Base-by-base conservation (phyloP, 2,797 vertebrate genomes). In the Phoeniculus purpureus region DNA sequence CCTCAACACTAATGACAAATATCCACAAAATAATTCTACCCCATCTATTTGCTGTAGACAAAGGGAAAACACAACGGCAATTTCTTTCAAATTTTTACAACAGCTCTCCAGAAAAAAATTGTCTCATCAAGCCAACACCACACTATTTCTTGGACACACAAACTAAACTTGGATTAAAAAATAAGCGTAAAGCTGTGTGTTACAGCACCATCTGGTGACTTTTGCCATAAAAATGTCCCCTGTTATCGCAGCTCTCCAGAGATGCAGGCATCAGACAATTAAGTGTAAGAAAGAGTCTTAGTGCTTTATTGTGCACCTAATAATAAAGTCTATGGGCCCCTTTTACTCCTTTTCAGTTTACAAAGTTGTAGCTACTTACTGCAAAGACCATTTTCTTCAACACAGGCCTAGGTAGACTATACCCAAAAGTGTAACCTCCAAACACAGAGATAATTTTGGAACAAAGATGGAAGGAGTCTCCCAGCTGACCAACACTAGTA, bases 141-240 rank as follows among this genome's bases (percentile, higher is more conserved):
- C 22, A 51, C 1, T 62, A 64, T 79, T 84, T 91, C 76, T 73
- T 48, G 22, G 12, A 64, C 32, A 25, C 67, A 66, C 80, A 72
- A 59, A 43, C 40, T 23, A 22, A 22, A 18, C 37, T 37, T 37
- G 37, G 37, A 37, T 37, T 37, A 29, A 32, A n/a, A 40, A 25
- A 8, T 54, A 50, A 27, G 29, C 26, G 20, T 34, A 31, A 88
- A 86, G 26, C 19, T 21, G 50, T 90, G 77, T 91, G 74, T 86
- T 92, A 94, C 71, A 96, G 94, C 94, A 94, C 95, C 95, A 95
- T 76, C 94, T 95, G 94, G 82, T 92, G 95, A 91, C 87, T 65
- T 75, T n/a, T 73, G 34, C 54, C 50, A 66, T 84, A 70, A 91
- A 89, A 77, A 64, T 32, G 8, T 88, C 77, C 47, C 50, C 32